Evolutionary conservation across 2,888 invertebrate species (phyloP).

Genomic region (Chaetoderma sp.): DNA sequence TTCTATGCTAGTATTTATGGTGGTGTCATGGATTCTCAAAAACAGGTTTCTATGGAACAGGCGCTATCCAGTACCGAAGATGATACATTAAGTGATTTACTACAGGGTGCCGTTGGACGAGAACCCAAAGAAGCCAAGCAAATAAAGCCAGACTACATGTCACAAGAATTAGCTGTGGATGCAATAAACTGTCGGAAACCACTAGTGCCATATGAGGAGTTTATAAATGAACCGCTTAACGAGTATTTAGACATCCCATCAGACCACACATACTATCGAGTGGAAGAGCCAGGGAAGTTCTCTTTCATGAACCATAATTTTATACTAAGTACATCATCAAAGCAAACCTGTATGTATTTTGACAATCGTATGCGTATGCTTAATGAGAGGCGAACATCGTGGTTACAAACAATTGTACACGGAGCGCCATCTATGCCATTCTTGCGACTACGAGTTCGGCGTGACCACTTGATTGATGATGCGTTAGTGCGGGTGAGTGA

Average conservation of each 20-base stretch:
- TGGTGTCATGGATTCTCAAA: conserved; percentile 72
- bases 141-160: conserved; percentile 71
- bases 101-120: conserved; percentile 61
- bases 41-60: conserved; percentile 59
- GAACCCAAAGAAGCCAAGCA: conserved; percentile 64
- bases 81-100: conserved; percentile 47
- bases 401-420: conserved; percentile 82
- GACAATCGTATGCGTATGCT: conserved; percentile 96
- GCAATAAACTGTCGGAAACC: conserved; percentile 87
- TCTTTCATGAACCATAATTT: conserved; percentile 92
- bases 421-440: conserved; percentile 78
- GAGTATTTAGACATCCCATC: conserved; percentile 94
- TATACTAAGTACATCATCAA: conserved; percentile 90
- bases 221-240: conserved; percentile 93
- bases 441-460: conserved; percentile 79
- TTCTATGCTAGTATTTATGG: conserved; percentile 87
- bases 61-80: conserved; percentile 43
- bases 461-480: conserved; percentile 91
- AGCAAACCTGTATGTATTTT: conserved; percentile 90
- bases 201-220: conserved; percentile 86
- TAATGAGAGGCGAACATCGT: conserved; percentile 87
- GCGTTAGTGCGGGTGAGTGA: conserved; percentile 84
- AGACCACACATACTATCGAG: conserved; percentile 89
- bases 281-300: conserved; percentile 69
- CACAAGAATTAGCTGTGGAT: conserved; percentile 80